Evolutionary conservation across 2,113 vertebrate genomes (phyloP).

Genomic region (Sphaerodactylus townsendi): DNA sequence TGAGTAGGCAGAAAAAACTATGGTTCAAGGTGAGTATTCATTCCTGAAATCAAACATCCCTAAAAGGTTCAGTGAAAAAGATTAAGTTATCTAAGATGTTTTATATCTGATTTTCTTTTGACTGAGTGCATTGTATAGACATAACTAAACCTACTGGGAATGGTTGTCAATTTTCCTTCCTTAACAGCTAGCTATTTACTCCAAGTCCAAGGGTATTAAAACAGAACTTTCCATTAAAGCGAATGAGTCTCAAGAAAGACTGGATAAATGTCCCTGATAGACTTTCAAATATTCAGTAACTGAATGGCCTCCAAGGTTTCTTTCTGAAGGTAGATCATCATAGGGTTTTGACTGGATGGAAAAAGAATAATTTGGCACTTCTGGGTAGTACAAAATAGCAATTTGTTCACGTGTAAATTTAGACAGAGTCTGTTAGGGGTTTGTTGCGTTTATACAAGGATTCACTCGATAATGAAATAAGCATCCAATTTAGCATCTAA

Average conservation of each 20-base stretch:
- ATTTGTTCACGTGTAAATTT: neutral
- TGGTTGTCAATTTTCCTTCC: neutral
- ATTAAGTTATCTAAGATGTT: neutral
- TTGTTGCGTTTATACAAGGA: neutral
- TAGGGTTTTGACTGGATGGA: neutral
- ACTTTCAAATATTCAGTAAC: neutral
- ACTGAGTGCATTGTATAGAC: neutral
- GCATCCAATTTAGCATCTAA: neutral
- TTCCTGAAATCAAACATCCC: too few relatives aligned
- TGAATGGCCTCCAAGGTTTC: conserved; percentile 6
- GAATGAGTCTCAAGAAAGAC: neutral
- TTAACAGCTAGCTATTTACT: conserved; percentile 5
- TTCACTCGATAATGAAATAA: neutral
- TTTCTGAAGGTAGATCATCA: neutral
- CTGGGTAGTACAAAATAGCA: conserved; percentile 8
- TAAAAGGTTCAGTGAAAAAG: too few relatives aligned
- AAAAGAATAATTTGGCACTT: conserved; percentile 12
- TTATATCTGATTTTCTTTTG: neutral
- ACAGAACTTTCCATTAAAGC: neutral
- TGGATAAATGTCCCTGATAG: conserved; percentile 20
- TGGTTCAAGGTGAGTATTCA: too few relatives aligned
- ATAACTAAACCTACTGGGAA: neutral
- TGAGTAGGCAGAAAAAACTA: too few relatives aligned
- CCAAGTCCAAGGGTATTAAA: conserved; percentile 4
- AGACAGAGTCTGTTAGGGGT: neutral